phyloP scores from a whole-genome alignment of 1,140 invertebrate genomes.

The Formica exsecta region DNA sequence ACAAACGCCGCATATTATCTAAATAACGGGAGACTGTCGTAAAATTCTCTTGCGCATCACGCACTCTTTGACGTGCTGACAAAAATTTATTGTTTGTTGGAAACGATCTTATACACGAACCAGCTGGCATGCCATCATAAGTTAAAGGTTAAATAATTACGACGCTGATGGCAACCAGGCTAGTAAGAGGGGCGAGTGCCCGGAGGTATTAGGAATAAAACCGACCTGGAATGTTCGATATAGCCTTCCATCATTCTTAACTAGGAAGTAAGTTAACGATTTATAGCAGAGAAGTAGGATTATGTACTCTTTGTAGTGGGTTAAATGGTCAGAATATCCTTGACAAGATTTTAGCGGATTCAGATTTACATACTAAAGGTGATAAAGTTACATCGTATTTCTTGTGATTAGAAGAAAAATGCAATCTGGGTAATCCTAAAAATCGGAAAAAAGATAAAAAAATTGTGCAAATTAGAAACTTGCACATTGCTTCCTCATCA shows the following conservation, averaged over 20 bases:
- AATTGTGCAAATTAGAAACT: too few species aligned
- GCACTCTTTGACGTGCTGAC: background rate
- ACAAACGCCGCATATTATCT: background rate
- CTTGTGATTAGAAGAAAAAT: background rate
- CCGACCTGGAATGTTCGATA: background rate
- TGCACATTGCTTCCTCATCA: too few species aligned
- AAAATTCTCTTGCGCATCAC: background rate
- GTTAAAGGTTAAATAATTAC: slow-evolving; percentile 27
- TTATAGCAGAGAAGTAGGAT: slow-evolving; percentile 19
- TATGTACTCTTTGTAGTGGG: slow-evolving; percentile 22
- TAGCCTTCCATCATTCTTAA: slow-evolving; percentile 22
- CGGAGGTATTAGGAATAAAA: slow-evolving; percentile 24
- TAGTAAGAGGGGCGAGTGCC: background rate
- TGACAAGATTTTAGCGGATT: background rate
- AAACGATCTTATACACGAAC: background rate
- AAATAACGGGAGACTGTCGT: background rate
- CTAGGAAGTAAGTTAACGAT: slow-evolving; percentile 49
- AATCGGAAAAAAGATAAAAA: background rate
- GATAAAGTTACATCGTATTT: background rate
- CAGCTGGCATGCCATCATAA: background rate
- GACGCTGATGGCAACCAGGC: background rate
- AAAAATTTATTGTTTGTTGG: slow-evolving; percentile 1
- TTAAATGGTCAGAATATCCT: slow-evolving; percentile 18
- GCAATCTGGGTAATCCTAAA: background rate
- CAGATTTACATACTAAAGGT: background rate